phyloP scores from a whole-genome alignment of 2,888 invertebrate genomes.

The Cylindroiulus punctatus region DNA sequence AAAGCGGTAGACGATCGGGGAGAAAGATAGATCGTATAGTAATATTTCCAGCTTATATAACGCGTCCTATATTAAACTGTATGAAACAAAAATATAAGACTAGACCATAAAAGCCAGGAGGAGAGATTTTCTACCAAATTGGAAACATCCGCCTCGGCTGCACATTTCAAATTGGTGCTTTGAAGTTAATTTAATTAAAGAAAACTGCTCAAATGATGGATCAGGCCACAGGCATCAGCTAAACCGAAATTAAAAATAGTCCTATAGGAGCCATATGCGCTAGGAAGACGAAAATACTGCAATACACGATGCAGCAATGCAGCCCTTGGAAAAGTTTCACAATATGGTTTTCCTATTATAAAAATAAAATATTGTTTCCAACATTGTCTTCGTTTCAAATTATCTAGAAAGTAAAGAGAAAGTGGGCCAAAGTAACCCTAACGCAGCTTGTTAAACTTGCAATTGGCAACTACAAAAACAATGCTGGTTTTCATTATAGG shows the following conservation, averaged over 20 bases:
- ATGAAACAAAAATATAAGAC: constrained; percentile 37
- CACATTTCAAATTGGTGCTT: constrained; percentile 38
- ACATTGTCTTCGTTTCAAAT: too few species aligned
- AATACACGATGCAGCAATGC: neutral
- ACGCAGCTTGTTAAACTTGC: too few species aligned
- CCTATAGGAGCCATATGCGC: constrained; percentile 7
- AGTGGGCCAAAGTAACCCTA: too few species aligned
- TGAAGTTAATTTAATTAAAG: constrained; percentile 28
- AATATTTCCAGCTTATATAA: constrained; percentile 9
- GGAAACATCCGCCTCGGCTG: constrained; percentile 22
- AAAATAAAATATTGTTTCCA: neutral
- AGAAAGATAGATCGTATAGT: neutral
- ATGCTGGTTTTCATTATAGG: too few species aligned
- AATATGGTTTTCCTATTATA: neutral
- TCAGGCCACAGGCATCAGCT: constrained; percentile 42
- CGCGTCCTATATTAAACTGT: neutral
- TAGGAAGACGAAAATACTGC: neutral
- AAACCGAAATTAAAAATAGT: constrained; percentile 27
- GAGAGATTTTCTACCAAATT: constrained; percentile 8
- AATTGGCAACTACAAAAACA: too few species aligned
- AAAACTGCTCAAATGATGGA: constrained; percentile 32
- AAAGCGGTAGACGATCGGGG: constrained; percentile 2
- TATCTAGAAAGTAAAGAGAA: too few species aligned
- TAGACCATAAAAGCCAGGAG: constrained; percentile 27
- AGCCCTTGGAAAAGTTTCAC: neutral